phyloP scores from a whole-genome alignment of 2,888 invertebrate genomes.

The Thecocarcelia acutangulata region DNA sequence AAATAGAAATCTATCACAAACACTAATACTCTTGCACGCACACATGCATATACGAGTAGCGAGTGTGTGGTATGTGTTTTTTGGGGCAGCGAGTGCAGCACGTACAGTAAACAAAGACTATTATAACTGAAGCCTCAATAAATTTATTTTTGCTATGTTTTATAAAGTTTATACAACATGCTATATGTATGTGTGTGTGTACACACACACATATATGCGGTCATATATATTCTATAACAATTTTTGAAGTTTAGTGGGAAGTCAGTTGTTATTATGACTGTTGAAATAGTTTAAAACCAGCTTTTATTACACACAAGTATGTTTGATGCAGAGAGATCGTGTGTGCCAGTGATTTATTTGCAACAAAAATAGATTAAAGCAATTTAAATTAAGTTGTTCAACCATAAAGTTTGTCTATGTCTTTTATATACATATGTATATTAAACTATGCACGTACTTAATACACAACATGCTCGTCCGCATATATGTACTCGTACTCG shows the following conservation, averaged over 20 bases:
- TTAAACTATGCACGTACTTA: not conserved
- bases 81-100: constrained; percentile 7
- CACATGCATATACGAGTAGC: not conserved
- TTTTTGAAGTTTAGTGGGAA: constrained; percentile 66
- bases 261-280: constrained; percentile 63
- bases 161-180: not conserved
- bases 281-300: constrained; percentile 46
- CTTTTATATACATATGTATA: too few species aligned
- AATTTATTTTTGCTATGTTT: not conserved
- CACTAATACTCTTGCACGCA: not conserved
- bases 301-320: constrained; percentile 8
- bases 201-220: not conserved
- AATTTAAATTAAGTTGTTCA: constrained; percentile 80
- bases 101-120: constrained; percentile 29
- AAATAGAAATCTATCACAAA: constrained; percentile 44
- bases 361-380: constrained; percentile 77
- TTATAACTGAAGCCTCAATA: not conserved
- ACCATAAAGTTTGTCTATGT: constrained; percentile 70
- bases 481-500: not conserved
- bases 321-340: not conserved
- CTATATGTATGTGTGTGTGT: too few species aligned
- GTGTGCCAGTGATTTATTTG: constrained; percentile 76
- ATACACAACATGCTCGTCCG: not conserved
- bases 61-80: not conserved
- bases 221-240: constrained; percentile 33